Percentiles rank a stretch among this genome's conserved stretches.
Conservation (phyloP, 1,140 invertebrate species). For the Heliconius hewitsoni region DNA sequence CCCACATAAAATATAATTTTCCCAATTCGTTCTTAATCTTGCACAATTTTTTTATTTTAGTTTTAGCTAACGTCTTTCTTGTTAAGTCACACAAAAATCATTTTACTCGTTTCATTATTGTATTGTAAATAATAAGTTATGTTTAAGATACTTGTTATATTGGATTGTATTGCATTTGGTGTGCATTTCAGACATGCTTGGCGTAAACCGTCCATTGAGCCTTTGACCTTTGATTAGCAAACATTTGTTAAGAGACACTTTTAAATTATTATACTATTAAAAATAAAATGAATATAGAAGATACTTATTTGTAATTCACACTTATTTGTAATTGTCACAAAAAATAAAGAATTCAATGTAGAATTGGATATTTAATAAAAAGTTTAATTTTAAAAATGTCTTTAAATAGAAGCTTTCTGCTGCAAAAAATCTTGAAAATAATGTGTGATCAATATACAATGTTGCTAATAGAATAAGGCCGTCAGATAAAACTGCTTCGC, state of each 20-base stretch:
- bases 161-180: conserved; percentile 67
- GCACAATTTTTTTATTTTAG: conserved; percentile 20
- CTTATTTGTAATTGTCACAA: too few relatives aligned
- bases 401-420: neutral
- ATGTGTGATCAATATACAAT: conserved; percentile 15
- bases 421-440: conserved; percentile 10
- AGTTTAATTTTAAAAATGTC: neutral
- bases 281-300: neutral
- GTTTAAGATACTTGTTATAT: conserved; percentile 37
- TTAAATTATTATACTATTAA: neutral
- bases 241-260: neutral
- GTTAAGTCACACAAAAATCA: conserved; percentile 22
- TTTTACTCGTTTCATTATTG: conserved; percentile 22
- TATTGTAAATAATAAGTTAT: conserved; percentile 38
- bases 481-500: conserved; percentile 27
- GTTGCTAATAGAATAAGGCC: conserved; percentile 22
- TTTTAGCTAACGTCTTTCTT: conserved; percentile 4
- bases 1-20: neutral
- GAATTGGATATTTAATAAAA: neutral
- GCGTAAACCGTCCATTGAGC: conserved; percentile 62
- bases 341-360: neutral
- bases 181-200: conserved; percentile 48
- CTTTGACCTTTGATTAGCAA: conserved; percentile 35
- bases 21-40: conserved; percentile 23
- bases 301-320: too few relatives aligned